Conservation (phyloP, 2,797 vertebrate genomes). For the Apogon talboti region DNA sequence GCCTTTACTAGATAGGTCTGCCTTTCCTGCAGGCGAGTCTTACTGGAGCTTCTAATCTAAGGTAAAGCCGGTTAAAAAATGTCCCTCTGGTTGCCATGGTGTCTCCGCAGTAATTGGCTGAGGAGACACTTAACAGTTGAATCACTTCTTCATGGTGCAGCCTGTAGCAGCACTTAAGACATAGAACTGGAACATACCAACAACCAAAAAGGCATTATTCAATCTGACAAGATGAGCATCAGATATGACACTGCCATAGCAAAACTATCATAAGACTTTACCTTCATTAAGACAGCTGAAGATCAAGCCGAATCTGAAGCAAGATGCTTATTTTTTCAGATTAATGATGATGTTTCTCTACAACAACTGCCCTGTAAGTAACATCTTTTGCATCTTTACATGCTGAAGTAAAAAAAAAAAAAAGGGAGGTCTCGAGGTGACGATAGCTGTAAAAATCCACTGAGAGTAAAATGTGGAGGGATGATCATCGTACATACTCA, state of each 20-base stretch:
- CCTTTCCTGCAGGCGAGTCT: conserved; percentile 42
- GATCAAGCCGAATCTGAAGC: not conserved
- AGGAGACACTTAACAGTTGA: conserved; percentile 44
- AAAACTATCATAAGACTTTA: conserved; percentile 21
- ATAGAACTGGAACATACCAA: not conserved
- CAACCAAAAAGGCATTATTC: conserved; percentile 9
- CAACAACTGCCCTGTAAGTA: conserved; percentile 7
- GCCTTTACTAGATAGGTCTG: conserved; percentile 20
- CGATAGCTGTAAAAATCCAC: conserved; percentile 17
- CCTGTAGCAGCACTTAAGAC: conserved; percentile 15
- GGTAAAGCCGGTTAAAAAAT: conserved; percentile 34
- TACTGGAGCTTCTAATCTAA: conserved; percentile 53
- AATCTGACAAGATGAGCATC: conserved; percentile 1
- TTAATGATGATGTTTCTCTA: not conserved
- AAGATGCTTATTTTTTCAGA: not conserved
- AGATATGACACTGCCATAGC: not conserved
- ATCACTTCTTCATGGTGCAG: conserved; percentile 28
- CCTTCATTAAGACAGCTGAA: conserved; percentile 12
- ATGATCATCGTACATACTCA: not conserved
- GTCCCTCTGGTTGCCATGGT: conserved; percentile 44
- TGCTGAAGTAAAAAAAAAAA: not conserved
- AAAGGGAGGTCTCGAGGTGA: conserved; percentile 8
- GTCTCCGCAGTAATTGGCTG: conserved; percentile 56
- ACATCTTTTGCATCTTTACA: conserved; percentile 11
- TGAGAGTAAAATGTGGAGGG: not conserved